phyloP scores from a whole-genome alignment of 2,888 invertebrate species.

The Hyalella azteca region DNA sequence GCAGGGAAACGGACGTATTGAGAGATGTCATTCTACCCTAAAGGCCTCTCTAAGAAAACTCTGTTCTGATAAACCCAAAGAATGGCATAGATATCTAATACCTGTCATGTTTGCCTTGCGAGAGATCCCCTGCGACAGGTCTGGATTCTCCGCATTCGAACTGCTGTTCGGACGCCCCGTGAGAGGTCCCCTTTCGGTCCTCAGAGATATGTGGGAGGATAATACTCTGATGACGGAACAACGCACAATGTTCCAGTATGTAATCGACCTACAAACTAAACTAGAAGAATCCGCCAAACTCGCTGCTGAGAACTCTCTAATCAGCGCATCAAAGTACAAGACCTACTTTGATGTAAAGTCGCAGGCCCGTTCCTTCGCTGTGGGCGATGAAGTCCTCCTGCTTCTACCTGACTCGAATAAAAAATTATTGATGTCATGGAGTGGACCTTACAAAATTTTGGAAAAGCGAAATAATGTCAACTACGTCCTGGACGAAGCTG shows the following conservation, averaged over 20 bases:
- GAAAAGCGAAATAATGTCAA: not conserved
- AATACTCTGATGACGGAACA: not conserved
- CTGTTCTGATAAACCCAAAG: not conserved
- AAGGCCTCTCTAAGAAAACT: not conserved
- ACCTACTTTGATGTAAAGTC: not conserved
- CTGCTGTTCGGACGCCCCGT: not conserved
- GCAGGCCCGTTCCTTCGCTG: not conserved
- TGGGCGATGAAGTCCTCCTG: conserved; percentile 2
- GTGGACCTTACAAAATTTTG: not conserved
- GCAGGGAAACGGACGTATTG: not conserved
- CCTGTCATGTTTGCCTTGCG: not conserved
- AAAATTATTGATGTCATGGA: no score
- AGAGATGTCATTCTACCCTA: not conserved
- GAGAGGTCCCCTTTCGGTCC: conserved; percentile 17
- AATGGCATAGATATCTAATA: conserved; percentile 27
- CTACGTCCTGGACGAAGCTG: not conserved
- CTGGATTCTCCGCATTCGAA: conserved; percentile 26
- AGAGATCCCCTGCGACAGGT: conserved; percentile 24
- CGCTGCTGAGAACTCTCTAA: not conserved
- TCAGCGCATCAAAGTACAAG: not conserved
- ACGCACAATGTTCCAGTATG: no score
- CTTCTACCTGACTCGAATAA: no score
- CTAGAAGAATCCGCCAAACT: not conserved
- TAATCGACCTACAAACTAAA: conserved; percentile 15
- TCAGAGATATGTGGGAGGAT: conserved; percentile 27